Evolutionary conservation across 1,140 invertebrate species (phyloP), one percentile per base, ranked within the genome.

Genomic region (Wiebesia pumilae): DNA sequence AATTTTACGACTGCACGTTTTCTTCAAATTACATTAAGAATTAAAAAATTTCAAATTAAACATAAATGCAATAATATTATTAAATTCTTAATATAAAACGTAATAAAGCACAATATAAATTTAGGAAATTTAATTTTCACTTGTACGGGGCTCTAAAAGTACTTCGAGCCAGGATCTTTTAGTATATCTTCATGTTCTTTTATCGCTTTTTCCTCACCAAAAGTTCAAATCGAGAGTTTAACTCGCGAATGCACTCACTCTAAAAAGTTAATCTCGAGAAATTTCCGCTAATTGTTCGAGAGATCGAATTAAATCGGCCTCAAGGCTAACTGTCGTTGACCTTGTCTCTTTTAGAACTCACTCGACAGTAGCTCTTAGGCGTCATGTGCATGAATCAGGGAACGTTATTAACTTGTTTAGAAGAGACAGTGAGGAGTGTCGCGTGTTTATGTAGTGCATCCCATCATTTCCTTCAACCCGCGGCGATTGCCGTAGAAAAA

Each of bases 261-360:
- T 73, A 51, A 83, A 87, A 83, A 80, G 58, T 83, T 83, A 80
- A 83, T 87, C 77, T 73, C 16, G 0, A 73, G 73, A 87, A 83
- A 87, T 62, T 67, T 51, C 54, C 40, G 81, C 82, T 87, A 87
- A 87, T 87, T 87, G 82, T 87, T 24, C 67, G 51, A n/a, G 24
- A 69, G 65, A 84, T 87, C 77, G 82, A 84, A 73, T 84, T 80
- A 87, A 84, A 81, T 73, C 43, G 77, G 6, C 65, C 35, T 47
- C 75, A 84, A 83, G 86, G 86, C 65, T 69, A 77, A 51, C 86
- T 87, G 86, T 81, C 77, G 67, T 84, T 87, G 84, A 87, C 82
- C 86, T 87, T 75, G 78, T 67, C 54, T 65, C 69, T 1, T 12
- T 38, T 43, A 14, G 3, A 38, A 27, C 33, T 27, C n/a, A 27